Conservation (phyloP, 2,113 vertebrate species). For the Sprattus sprattus region DNA sequence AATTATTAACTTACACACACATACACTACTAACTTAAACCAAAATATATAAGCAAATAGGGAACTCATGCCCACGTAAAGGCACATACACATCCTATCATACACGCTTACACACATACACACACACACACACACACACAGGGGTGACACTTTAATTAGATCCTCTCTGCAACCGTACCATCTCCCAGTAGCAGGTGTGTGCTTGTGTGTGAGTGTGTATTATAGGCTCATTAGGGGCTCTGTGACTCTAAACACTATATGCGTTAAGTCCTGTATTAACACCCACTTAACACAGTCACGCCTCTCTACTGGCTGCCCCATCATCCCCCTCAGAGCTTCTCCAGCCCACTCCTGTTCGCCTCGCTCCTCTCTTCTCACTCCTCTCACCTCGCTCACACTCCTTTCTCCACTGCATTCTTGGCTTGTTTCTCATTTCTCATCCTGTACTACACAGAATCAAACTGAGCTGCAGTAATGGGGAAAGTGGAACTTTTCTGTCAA, state of each 20-base stretch:
- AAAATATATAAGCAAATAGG: too few relatives aligned
- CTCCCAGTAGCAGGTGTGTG: neutral
- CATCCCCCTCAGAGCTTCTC: neutral
- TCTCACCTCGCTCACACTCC: neutral
- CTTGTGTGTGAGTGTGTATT: slow-evolving; percentile 5
- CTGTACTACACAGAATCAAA: neutral
- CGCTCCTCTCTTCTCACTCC: neutral
- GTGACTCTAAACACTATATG: slow-evolving; percentile 31
- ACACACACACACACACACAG: neutral
- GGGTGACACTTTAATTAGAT: neutral
- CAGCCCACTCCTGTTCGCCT: neutral
- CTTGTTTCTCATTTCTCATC: neutral
- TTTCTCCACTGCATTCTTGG: neutral
- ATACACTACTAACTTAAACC: neutral
- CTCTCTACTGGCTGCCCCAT: slow-evolving; percentile 20
- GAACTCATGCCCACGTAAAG: neutral
- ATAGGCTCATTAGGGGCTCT: slow-evolving; percentile 43
- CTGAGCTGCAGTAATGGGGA: neutral
- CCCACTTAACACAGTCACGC: slow-evolving; percentile 52
- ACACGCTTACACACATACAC: too few relatives aligned
- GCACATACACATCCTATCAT: neutral
- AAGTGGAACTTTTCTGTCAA: neutral
- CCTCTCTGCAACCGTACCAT: neutral
- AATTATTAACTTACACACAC: neutral
- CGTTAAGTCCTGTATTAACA: slow-evolving; percentile 53